Base-by-base conservation (phyloP, 2,113 vertebrate genomes). In the Myodes glareolus region DNA sequence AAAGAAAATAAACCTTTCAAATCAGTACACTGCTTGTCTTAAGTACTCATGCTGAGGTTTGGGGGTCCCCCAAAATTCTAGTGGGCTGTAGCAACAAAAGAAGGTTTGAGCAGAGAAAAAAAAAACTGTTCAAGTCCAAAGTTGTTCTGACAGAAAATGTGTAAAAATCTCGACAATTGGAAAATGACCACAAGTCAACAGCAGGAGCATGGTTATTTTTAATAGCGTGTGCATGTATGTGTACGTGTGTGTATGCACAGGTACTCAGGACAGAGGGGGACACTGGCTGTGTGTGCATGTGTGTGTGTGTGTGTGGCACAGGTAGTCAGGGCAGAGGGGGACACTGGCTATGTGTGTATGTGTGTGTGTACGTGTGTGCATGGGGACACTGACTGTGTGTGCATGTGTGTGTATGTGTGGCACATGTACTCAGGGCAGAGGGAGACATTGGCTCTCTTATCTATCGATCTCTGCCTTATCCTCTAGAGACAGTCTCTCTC, bases 1-100 rank as follows among this genome's bases (percentile, higher is more conserved):
- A 81, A 94, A 96, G 93, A 89, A 96, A 85, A 50, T 29, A 72
- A 45, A 73, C 42, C 11, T 85, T 52, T 42, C 61, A 72, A 58
- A 61, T 63, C 14, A 89, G 52, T 42, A 47, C 0, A 85, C 12
- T 78, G 81, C 39, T 86, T 65, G 27, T 65, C 82, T 82, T 61
- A 67, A 45, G 39, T 6, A 77, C 58, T 45, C 82, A 7, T 3
- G 3, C 23, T 36, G 7, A 23, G 42, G 50, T 77, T 87, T 27
- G 61, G 61, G 52, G 72, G 47, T 36, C 63, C 61, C 72, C 9
- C 77, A 87, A 96, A 89, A 73, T 76, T 67, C 6, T 55, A n/a
- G 84, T 16, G 58, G 19, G 39, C n/a, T 84, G 55, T 39, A 10
- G 77, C 52, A 52, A 77, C 89, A 55, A 72, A n/a, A 86, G 21